A percentile compares a stretch with the other conserved stretches of the same genome.
phyloP scores from a whole-genome alignment of 2,888 invertebrate genomes.

The Andrena hattorfiana region DNA sequence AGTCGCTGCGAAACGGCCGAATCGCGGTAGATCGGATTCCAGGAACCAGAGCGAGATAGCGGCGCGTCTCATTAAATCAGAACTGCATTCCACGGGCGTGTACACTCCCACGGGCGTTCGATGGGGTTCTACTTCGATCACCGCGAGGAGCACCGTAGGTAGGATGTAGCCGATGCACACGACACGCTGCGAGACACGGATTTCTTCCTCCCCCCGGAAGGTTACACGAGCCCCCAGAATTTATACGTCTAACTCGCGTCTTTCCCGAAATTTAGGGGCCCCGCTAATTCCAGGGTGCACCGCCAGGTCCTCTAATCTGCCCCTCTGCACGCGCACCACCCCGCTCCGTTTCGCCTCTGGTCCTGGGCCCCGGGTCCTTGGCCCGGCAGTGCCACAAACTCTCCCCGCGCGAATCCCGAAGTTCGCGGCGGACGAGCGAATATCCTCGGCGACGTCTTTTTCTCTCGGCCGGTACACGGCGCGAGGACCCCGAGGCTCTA shows the following conservation, averaged over 20 bases:
- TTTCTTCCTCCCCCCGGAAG: slow-evolving; percentile 51
- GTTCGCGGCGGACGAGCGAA: not conserved
- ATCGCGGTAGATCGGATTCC: slow-evolving; percentile 69
- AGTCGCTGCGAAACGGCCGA: slow-evolving; percentile 42
- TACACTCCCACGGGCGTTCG: slow-evolving; percentile 85
- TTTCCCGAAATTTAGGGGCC: slow-evolving; percentile 72
- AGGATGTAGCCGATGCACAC: slow-evolving; percentile 81
- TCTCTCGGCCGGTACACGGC: slow-evolving; percentile 6
- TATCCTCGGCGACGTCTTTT: not conserved
- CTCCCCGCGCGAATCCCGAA: not conserved
- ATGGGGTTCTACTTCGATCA: slow-evolving; percentile 84
- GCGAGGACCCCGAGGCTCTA: slow-evolving; percentile 54
- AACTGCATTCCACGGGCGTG: slow-evolving; percentile 85
- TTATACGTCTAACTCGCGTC: slow-evolving; percentile 75
- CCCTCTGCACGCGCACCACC: not conserved
- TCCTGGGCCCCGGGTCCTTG: not conserved
- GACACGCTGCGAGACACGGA: slow-evolving; percentile 84
- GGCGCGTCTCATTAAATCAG: slow-evolving; percentile 84
- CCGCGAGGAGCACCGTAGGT: slow-evolving; percentile 75
- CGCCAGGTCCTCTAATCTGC: slow-evolving; percentile 56
- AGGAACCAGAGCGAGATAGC: slow-evolving; percentile 71
- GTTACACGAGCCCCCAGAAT: slow-evolving; percentile 56
- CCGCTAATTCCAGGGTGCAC: slow-evolving; percentile 51
- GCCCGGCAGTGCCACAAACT: not conserved
- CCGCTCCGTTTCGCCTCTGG: not conserved